These are phyloP conservation scores for Tetragnatha montana DNA, from an alignment of 2,888 invertebrate genomes.

Conservation along the genomic window DNA sequence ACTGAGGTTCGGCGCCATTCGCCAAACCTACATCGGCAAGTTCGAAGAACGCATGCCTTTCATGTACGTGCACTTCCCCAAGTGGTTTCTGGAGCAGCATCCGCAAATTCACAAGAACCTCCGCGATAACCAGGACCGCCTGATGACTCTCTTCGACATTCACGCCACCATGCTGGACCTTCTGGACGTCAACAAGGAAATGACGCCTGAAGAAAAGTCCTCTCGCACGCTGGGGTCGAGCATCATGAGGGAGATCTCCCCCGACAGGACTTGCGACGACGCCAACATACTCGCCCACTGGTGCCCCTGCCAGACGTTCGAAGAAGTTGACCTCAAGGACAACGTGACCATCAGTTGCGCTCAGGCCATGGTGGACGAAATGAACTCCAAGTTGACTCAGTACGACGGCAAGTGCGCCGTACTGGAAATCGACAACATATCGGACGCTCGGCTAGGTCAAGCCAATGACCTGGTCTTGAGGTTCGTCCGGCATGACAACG, in stretches of 20 bases:
- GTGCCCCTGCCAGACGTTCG: slow-evolving; percentile 74
- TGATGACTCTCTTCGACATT: slow-evolving; percentile 76
- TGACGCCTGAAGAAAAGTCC: background rate
- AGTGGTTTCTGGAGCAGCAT: slow-evolving; percentile 74
- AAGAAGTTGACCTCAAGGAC: slow-evolving; percentile 23
- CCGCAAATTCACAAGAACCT: slow-evolving; percentile 73
- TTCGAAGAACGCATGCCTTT: slow-evolving; percentile 77
- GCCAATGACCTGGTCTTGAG: slow-evolving; percentile 67
- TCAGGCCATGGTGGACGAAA: slow-evolving; percentile 28
- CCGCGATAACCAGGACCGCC: slow-evolving; percentile 74
- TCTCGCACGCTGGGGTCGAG: slow-evolving; percentile 71
- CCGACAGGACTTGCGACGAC: slow-evolving; percentile 75
- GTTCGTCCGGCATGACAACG: slow-evolving; percentile 57
- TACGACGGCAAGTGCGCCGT: slow-evolving; percentile 26
- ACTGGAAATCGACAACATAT: slow-evolving; percentile 25
- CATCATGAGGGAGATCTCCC: slow-evolving; percentile 75
- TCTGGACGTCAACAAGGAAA: slow-evolving; percentile 76
- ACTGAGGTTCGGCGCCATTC: slow-evolving; percentile 88
- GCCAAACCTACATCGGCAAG: slow-evolving; percentile 82
- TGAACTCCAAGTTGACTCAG: slow-evolving; percentile 38
- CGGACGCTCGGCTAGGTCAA: slow-evolving; percentile 39
- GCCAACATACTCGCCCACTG: slow-evolving; percentile 76
- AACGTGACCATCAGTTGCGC: slow-evolving; percentile 32
- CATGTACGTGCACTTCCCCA: slow-evolving; percentile 75
- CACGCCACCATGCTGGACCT: slow-evolving; percentile 84